Base-by-base conservation (phyloP, 2,113 vertebrate species). In the Elanoides forficatus region DNA sequence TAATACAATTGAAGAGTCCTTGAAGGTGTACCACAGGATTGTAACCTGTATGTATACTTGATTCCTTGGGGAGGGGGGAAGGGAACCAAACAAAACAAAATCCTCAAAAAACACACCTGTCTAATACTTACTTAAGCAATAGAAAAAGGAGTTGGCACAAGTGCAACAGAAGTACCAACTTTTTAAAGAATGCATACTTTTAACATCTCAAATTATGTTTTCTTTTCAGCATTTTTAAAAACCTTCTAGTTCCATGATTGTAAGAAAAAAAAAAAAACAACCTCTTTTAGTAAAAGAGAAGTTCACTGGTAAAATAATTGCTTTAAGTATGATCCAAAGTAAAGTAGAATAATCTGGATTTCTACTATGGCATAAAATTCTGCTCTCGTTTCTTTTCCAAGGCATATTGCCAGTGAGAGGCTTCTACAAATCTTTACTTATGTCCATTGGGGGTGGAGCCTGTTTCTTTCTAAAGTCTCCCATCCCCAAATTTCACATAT, bases 181-280 rank as follows among this genome's bases (percentile, higher is more conserved):
- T 78, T 71, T 55, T 32, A 58, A 55, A 84, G 32, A 70, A 62
- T 7, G 2, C 2, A 1, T 62, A 81, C 73, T 81, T 78, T 14
- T 15, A 92, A 55, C 9, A 67, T 32, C 27, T 74, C 25, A 48
- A 92, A 71, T 62, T 40, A 62, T 11, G 4, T 29, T 91, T 3
- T 17, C 23, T 78, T 70, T 60, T 47, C 0, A 0, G 4, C 0
- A 7, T 66, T 87, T 93, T 42, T 1, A 52, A 78, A 56, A 40
- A 52, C 11, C 10, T 48, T 81, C 81, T 90, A 23, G 32, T 25
- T 75, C 38, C 17, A 34, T 27, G 23, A 53, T 4, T 43, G 7
- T 18, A 65, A 59, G 17, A 14, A 65, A 67, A 63, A 40, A 43
- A 21, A 6, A 40, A 26, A 40, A 40, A 40, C 38, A 40, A 40